A percentile compares a stretch with the other conserved stretches of the same genome.
phyloP scores from a whole-genome alignment of 2,888 invertebrate species.

The Rhabditophanes sp. region DNA sequence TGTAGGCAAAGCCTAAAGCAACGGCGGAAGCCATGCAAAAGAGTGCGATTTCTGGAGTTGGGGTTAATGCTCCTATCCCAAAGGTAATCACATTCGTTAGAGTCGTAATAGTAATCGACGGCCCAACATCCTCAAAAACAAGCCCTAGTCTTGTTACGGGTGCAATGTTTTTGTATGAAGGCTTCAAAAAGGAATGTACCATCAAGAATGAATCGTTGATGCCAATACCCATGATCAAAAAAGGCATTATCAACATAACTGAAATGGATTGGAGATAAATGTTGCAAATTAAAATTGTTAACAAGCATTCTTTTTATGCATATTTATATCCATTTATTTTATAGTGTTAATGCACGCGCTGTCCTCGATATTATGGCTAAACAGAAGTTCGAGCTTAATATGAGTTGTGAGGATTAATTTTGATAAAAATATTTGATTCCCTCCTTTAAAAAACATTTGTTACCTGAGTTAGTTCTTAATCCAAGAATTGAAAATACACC shows the following conservation, averaged over 20 bases:
- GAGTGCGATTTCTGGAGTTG: constrained; percentile 40
- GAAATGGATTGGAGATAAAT: too few species aligned
- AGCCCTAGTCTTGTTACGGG: constrained; percentile 11
- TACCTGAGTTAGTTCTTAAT: constrained; percentile 30
- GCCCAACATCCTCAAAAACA: constrained; percentile 30
- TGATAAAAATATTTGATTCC: too few species aligned
- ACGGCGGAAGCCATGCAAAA: constrained; percentile 40
- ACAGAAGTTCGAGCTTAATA: too few species aligned
- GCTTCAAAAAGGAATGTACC: constrained; percentile 27
- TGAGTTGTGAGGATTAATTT: too few species aligned
- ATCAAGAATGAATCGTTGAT: constrained; percentile 42
- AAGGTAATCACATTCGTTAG: constrained; percentile 41
- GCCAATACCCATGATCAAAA: constrained; percentile 40
- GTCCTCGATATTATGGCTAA: too few species aligned
- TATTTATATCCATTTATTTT: too few species aligned
- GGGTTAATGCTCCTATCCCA: constrained; percentile 32
- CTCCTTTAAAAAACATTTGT: too few species aligned
- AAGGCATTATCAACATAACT: constrained; percentile 40
- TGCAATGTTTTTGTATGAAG: constrained; percentile 6
- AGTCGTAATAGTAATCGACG: constrained; percentile 43
- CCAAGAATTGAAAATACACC: constrained; percentile 28
- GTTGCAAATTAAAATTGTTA: too few species aligned
- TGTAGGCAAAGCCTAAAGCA: constrained; percentile 36
- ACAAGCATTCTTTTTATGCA: too few species aligned
- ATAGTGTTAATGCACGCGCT: too few species aligned